phyloP scores from a whole-genome alignment of 2,797 vertebrate genomes.

The Micropoecilia bifurca region DNA sequence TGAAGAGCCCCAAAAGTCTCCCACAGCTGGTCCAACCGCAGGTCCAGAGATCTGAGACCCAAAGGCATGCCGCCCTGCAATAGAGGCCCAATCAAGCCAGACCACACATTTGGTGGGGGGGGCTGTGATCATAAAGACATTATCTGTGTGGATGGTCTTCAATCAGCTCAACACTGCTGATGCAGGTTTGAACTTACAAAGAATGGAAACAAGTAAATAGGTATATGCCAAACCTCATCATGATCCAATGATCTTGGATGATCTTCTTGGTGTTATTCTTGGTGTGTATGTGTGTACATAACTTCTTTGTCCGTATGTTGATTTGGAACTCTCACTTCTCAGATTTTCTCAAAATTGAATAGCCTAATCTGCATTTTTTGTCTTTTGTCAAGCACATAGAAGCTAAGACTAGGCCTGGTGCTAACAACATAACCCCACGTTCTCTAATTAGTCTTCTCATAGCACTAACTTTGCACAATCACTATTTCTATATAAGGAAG shows the following conservation, averaged over 20 bases:
- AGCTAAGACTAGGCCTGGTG: not conserved
- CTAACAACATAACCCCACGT: not conserved
- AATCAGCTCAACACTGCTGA: not conserved
- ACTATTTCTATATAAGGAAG: not conserved
- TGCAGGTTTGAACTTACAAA: not conserved
- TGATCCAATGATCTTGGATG: not conserved
- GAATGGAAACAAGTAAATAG: not conserved
- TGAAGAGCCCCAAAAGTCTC: no score
- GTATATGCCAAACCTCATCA: not conserved
- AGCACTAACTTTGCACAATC: slow-evolving; percentile 8
- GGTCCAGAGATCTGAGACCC: not conserved
- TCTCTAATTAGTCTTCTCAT: slow-evolving; percentile 8
- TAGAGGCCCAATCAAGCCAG: not conserved
- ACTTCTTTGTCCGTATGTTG: not conserved
- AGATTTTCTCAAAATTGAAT: not conserved
- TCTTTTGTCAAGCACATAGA: not conserved
- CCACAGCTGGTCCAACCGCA: no score
- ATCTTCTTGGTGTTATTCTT: no score
- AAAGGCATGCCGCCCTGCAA: not conserved
- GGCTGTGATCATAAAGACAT: not conserved
- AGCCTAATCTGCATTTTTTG: no score
- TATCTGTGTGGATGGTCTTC: not conserved
- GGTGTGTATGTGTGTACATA: not conserved
- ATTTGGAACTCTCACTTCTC: not conserved
- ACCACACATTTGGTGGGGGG: no score